Base-by-base conservation (phyloP, 2,797 vertebrate genomes). In the Echeneis naucrates region DNA sequence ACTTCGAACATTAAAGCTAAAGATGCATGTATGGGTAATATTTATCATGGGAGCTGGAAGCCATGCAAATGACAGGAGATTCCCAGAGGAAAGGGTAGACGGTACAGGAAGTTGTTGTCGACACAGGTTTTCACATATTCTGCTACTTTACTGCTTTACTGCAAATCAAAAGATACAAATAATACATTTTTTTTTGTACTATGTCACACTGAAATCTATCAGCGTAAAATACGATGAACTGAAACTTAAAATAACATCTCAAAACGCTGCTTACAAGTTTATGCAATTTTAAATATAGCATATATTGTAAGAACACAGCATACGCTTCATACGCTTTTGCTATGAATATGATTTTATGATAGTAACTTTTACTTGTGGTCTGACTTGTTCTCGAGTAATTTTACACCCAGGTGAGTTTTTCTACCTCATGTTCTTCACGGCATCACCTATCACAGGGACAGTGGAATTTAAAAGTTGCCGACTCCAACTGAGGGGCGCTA, bases 381-480 rank as follows among this genome's bases (percentile, higher is more conserved):
- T n/a, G n/a, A n/a, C 17, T 19, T 53, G 24, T 44, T 6, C n/a
- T 38, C 3, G 19, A 23, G 5, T 4, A 52, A 40, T 30, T 24
- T 52, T n/a, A 17, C 12, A 6, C 30, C 9, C 10, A 50, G 12
- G 3, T 12, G 16, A 56, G 3, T 40, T 0, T 30, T 30, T 45
- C 1, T 5, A 32, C 14, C 8, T 54, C 64, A 48, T 57, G 60
- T 68, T 64, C 38, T 9, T 51, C 50, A 17, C 35, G 55, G 72
- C 68, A 51, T 37, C 53, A 51, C 4, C 62, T 54, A 74, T 69
- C 60, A 33, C 32, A 56, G 38, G 35, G 24, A 64, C 72, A 42
- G 63, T 27, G 14, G 6, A 33, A 33, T 7, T 33, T 33, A 3
- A 33, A 33, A 33, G 8, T 1, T 33, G 32, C 33, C 32, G 8